Conservation (phyloP, 2,797 vertebrate species). For the Masticophis lateralis region DNA sequence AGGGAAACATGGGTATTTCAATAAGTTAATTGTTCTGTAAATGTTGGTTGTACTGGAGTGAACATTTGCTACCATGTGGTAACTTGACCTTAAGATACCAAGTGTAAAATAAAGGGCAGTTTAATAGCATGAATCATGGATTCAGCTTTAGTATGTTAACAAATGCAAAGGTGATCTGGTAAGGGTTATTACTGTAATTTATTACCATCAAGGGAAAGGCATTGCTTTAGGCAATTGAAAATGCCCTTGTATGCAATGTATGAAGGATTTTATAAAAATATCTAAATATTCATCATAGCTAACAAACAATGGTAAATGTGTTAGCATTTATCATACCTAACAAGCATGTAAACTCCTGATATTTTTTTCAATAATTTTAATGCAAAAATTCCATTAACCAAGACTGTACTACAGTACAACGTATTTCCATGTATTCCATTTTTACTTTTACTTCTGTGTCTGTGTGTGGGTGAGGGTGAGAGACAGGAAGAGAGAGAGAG, state of each 20-base stretch:
- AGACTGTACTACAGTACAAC: background rate
- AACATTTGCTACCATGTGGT: background rate
- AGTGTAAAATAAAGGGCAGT: background rate
- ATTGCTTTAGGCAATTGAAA: background rate
- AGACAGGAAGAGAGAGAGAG: too few relatives aligned
- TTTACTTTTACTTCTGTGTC: background rate
- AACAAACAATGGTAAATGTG: background rate
- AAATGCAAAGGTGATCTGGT: background rate
- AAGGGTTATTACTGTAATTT: background rate
- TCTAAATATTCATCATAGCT: background rate
- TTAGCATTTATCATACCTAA: background rate
- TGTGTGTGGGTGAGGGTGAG: background rate
- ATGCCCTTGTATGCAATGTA: background rate
- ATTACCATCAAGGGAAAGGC: background rate
- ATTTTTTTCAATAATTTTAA: background rate
- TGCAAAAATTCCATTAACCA: background rate
- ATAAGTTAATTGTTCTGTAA: background rate
- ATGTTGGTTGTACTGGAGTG: background rate
- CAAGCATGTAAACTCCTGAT: background rate
- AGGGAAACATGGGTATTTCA: background rate
- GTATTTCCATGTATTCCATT: background rate
- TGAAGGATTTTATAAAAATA: background rate
- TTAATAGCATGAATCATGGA: background rate
- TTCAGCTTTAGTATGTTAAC: background rate
- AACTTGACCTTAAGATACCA: background rate